Base-by-base conservation (phyloP, 1,140 invertebrate species). In the Bombus balteatus region DNA sequence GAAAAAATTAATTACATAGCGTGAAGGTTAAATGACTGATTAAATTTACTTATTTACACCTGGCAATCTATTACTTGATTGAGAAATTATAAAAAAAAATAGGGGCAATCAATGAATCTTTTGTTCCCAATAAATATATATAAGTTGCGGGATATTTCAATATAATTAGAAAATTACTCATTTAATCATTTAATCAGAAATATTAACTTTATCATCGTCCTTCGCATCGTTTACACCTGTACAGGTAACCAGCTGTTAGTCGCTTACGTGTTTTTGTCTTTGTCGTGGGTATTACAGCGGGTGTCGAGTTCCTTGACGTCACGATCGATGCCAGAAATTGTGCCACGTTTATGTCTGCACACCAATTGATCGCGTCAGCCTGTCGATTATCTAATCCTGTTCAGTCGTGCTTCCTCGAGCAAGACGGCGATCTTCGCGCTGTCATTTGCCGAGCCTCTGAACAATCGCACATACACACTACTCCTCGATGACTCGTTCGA, bases 381-480 rank as follows among this genome's bases (percentile, higher is more conserved):
- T 53, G 9, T 1, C 80, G 84, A 90, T 90, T 90, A 90, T 82
- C 66, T 89, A 87, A 89, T 90, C 78, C 68, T 57, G 62, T 22
- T 70, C 34, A 53, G 65, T 28, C 65, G 28, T 65, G 79, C 41
- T 75, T 82, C 71, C 53, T 80, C 41, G 15, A 80, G 70, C 39
- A 71, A 79, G 32, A 72, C 68, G 32, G 28, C n/a, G 78, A 47
- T 84, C 37, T 28, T 71, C 12, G 66, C 12, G 13, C n/a, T n/a
- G 47, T 59, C 66, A 43, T 43, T 71, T 87, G 72, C 39, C 15
- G n/a, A 37, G 25, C 25, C n/a, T 32, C 37, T 59, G n/a, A 10
- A 2, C 39, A n/a, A 57, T 34, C n/a, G 41, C 25, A 0, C n/a
- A 0, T 15, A 18, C 5, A 8, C 18, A 10, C 41, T 32, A 28